Percentiles rank a stretch among this genome's conserved stretches.
Evolutionary conservation across 2,888 invertebrate genomes (phyloP).

Genomic region (Myopa testacea): DNA sequence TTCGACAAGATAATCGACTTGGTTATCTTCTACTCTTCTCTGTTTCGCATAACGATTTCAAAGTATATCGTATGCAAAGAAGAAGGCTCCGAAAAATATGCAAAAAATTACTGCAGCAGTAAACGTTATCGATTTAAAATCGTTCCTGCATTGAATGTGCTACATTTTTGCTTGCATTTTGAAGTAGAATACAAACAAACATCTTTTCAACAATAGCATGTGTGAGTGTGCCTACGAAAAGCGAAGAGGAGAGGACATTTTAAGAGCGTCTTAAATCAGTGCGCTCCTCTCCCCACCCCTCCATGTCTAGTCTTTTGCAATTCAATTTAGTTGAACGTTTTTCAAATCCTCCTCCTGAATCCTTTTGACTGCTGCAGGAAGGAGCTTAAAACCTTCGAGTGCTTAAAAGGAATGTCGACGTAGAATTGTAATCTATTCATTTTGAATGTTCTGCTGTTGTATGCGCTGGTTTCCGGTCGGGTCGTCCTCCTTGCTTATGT

Average conservation of each 20-base stretch:
- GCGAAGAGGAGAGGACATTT: no score
- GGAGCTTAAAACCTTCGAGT: neutral
- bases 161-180: neutral
- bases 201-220: no score
- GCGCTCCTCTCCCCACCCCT: neutral
- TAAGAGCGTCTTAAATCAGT: neutral
- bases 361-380: neutral
- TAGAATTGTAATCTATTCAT: constrained; percentile 21
- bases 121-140: no score
- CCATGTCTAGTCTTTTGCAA: neutral
- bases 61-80: no score
- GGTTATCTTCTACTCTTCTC: no score
- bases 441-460: constrained; percentile 29
- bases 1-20: no score
- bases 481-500: constrained; percentile 3
- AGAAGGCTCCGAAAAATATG: no score
- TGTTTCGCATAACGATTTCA: no score
- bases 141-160: neutral
- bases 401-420: constrained; percentile 28
- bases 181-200: neutral
- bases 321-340: constrained; percentile 2
- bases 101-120: no score
- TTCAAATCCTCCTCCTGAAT: constrained; percentile 1
- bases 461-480: constrained; percentile 24
- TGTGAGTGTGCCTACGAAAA: no score